Conservation (phyloP, 2,888 invertebrate genomes). For the Drosophila emarginata region DNA sequence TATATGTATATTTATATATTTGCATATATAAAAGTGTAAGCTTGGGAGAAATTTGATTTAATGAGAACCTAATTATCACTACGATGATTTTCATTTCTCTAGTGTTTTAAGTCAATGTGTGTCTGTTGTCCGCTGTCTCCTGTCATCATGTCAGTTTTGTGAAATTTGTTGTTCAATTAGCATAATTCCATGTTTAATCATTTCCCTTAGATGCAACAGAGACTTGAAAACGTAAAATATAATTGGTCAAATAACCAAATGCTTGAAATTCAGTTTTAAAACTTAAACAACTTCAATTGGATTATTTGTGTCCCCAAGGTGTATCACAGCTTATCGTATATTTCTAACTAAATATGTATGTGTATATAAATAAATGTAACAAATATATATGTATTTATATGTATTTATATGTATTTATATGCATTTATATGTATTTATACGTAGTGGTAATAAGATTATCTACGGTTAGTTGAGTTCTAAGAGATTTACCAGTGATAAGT, state of each 20-base stretch:
- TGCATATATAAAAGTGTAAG: not conserved
- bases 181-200: constrained; percentile 43
- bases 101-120: constrained; percentile 18
- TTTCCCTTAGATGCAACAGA: constrained; percentile 35
- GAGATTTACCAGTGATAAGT: too few species aligned
- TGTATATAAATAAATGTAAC: too few species aligned
- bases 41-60: not conserved
- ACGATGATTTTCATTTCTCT: not conserved
- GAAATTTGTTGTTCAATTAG: constrained; percentile 60
- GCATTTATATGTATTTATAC: too few species aligned
- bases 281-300: constrained; percentile 12
- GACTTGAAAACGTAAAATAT: not conserved
- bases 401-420: too few species aligned
- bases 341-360: not conserved
- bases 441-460: too few species aligned
- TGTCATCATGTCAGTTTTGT: constrained; percentile 25
- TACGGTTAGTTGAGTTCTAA: too few species aligned
- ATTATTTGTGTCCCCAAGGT: not conserved
- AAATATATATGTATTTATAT: too few species aligned
- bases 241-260: constrained; percentile 32
- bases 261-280: constrained; percentile 14
- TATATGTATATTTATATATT: not conserved
- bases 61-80: not conserved
- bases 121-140: not conserved
- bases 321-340: not conserved